Evolutionary conservation across 2,797 vertebrate genomes (phyloP).

Genomic region (Lutjanus argentimaculatus): DNA sequence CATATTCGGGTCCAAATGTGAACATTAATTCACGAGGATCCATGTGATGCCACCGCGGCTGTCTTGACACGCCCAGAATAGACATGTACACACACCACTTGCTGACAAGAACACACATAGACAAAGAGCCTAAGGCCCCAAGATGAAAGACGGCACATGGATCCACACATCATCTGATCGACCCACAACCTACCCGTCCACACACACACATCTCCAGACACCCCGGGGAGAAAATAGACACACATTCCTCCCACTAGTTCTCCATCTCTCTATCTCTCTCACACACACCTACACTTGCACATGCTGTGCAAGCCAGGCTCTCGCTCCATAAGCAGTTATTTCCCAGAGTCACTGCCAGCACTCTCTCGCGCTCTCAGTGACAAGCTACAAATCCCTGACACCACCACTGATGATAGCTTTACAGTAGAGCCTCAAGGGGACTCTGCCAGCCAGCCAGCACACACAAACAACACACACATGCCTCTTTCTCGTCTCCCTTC

Average conservation of each 20-base stretch:
- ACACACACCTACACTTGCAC: constrained; percentile 63
- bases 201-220: constrained; percentile 51
- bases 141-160: constrained; percentile 72
- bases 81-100: constrained; percentile 56
- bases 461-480: constrained; percentile 74
- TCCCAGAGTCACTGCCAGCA: constrained; percentile 83
- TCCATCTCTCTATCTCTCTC: constrained; percentile 52
- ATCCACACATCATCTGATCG: constrained; percentile 64
- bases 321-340: constrained; percentile 82
- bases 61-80: constrained; percentile 66
- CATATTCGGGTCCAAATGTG: constrained; percentile 51
- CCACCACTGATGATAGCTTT: constrained; percentile 88
- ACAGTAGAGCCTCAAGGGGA: constrained; percentile 84
- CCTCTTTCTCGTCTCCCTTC: constrained; percentile 28
- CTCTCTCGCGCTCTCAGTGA: constrained; percentile 76
- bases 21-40: constrained; percentile 49
- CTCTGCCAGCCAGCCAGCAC: constrained; percentile 81
- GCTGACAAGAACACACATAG: constrained; percentile 67
- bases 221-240: constrained; percentile 69
- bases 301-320: constrained; percentile 57
- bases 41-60: constrained; percentile 39
- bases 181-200: constrained; percentile 58
- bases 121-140: constrained; percentile 69
- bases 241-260: constrained; percentile 67
- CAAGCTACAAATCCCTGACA: constrained; percentile 90